These are phyloP conservation scores for Hylomyscus alleni DNA, from an alignment of 2,797 vertebrate genomes.

Conservation along the genomic window DNA sequence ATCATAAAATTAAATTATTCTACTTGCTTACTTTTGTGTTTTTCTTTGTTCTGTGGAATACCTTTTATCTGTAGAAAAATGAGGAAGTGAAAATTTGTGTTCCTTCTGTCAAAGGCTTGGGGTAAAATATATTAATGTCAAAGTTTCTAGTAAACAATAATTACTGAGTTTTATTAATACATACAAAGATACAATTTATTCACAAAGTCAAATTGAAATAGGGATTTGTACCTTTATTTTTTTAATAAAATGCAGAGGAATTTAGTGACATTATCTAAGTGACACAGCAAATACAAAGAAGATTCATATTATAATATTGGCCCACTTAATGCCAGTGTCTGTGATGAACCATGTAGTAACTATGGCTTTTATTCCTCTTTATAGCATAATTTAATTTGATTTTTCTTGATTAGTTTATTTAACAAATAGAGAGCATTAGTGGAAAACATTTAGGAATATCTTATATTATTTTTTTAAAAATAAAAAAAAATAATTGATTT, in stretches of 20 bases:
- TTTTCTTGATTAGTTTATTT: not conserved
- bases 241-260: not conserved
- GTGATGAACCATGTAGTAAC: not conserved
- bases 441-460: conserved; percentile 14
- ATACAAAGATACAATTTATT: not conserved
- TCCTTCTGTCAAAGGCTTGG: not conserved
- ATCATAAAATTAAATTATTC: not conserved
- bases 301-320: not conserved
- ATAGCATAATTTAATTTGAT: not conserved
- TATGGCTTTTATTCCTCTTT: not conserved
- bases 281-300: not conserved
- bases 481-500: not conserved
- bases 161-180: not conserved
- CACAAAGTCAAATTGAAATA: not conserved
- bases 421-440: not conserved
- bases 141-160: not conserved
- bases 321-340: not conserved
- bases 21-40: not conserved
- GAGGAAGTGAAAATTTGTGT: not conserved
- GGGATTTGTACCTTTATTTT: not conserved
- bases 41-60: not conserved
- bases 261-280: not conserved
- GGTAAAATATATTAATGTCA: not conserved
- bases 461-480: not conserved
- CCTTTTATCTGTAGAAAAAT: not conserved